Conservation (phyloP, 2,888 invertebrate genomes). For the Tanypteryx hageni region DNA sequence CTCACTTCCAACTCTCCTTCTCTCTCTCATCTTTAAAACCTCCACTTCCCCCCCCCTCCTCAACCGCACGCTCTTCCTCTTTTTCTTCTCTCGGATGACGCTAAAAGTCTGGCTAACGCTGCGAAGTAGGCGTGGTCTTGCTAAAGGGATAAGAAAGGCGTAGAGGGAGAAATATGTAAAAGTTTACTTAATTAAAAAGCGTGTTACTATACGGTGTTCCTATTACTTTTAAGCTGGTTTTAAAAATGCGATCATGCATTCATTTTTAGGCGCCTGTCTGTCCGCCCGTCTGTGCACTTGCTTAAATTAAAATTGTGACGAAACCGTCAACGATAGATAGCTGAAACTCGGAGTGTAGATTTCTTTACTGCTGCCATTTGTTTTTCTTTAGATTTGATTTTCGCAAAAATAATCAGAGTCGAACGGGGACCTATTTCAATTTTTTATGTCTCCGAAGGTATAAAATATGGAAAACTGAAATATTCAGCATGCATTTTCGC, state of each 20-base stretch:
- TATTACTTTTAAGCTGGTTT: background rate
- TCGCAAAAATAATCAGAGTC: no score
- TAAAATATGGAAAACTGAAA: no score
- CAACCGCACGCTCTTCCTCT: background rate
- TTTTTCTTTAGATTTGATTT: background rate
- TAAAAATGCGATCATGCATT: no score
- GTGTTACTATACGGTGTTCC: background rate
- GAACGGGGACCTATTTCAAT: no score
- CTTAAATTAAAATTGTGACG: background rate
- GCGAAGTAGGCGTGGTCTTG: background rate
- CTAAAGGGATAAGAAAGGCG: background rate
- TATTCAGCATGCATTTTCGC: no score
- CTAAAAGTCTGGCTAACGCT: constrained; percentile 11
- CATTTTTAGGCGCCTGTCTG: background rate
- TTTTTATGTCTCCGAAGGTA: no score
- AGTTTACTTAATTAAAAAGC: constrained; percentile 18
- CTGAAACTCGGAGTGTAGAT: background rate
- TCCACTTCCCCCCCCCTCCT: background rate
- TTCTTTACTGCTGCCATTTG: background rate
- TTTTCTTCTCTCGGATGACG: constrained; percentile 10
- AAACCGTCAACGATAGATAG: background rate
- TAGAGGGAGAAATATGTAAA: background rate
- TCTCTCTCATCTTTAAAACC: background rate
- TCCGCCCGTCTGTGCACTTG: background rate
- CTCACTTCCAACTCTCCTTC: background rate